Percentiles rank a stretch among this genome's conserved stretches.
phyloP scores from a whole-genome alignment of 2,888 invertebrate genomes.

The Metalampra italica region DNA sequence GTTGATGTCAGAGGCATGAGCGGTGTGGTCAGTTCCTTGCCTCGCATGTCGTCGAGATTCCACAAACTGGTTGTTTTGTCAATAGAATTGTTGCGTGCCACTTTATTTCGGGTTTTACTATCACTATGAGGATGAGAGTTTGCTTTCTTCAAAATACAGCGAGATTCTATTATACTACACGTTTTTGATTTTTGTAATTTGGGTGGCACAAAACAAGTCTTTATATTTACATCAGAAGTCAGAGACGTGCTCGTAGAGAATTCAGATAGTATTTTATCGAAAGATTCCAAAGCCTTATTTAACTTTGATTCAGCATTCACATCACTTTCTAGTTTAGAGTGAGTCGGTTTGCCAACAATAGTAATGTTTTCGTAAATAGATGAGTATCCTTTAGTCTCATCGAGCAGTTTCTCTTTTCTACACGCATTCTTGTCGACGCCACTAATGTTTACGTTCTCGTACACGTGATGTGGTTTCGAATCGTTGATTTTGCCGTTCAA shows the following conservation, averaged over 20 bases:
- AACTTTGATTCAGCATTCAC: conserved; percentile 52
- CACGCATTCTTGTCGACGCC: conserved; percentile 33
- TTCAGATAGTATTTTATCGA: conserved; percentile 69
- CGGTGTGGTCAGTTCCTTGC: conserved; percentile 65
- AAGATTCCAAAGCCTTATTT: conserved; percentile 68
- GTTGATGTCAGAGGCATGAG: conserved; percentile 54
- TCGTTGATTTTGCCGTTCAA: conserved; percentile 43
- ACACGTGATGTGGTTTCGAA: conserved; percentile 50
- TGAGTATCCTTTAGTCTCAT: conserved; percentile 66
- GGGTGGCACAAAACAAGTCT: conserved; percentile 61
- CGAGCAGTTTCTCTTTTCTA: conserved; percentile 43
- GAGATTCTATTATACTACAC: conserved; percentile 83
- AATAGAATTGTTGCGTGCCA: conserved; percentile 66
- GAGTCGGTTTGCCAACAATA: conserved; percentile 46
- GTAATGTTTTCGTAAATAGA: conserved; percentile 73
- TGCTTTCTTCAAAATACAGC: conserved; percentile 81
- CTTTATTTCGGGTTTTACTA: conserved; percentile 50
- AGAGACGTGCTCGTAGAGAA: conserved; percentile 53
- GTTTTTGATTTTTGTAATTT: conserved; percentile 84
- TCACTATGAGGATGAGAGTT: conserved; percentile 66
- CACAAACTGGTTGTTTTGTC: conserved; percentile 79
- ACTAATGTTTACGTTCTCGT: conserved; percentile 70
- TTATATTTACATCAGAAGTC: conserved; percentile 39
- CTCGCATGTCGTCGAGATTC: conserved; percentile 79
- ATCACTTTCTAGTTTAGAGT: conserved; percentile 23